Base-by-base conservation (phyloP, 2,888 invertebrate genomes). In the Lysandra bellargus region DNA sequence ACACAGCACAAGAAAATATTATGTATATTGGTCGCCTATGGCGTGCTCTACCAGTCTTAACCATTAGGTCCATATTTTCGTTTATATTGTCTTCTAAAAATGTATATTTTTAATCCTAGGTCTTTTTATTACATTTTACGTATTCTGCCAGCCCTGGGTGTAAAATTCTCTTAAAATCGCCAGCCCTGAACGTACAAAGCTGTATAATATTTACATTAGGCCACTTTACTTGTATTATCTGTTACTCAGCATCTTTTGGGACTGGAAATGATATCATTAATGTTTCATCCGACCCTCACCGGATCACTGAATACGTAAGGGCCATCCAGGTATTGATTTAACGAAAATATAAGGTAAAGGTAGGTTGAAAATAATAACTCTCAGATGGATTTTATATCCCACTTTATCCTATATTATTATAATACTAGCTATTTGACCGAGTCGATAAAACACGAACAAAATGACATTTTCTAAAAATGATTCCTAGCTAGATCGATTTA, bases 151-250 rank as follows among this genome's bases (percentile, higher is more conserved):
- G 9, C 49, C 49, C 49, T 49, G 9, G 49, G 49, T 9, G 2
- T 2, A 49, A 49, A 49, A 9, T 49, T 49, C 49, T 49, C 9
- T 49, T 49, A 60, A 60, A 60, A 60, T 61, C 61, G 64, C 64
- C 64, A 64, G 12, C 64, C 64, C 64, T 64, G 23, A 7, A 1
- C 61, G 23, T 23, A 64, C 30, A 78, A 79, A 83, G 88, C 91
- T 90, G 93, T 90, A 93, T 93, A 93, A 93, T 93, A 92, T 93
- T 91, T 89, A 78, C 92, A 93, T 94, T 93, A 93, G 86, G 87
- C 87, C 85, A 88, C 89, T 90, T 88, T 89, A 88, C 87, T 88
- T 87, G 87, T 87, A 85, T 87, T 91, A 90, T 92, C 91, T 87
- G 87, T 89, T 89, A 88, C 91, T 91, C 89, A 90, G 91, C 92